Evolutionary conservation across 2,797 vertebrate genomes (phyloP), one percentile per base, ranked within the genome.

Genomic region (Urocyon cinereoargenteus): DNA sequence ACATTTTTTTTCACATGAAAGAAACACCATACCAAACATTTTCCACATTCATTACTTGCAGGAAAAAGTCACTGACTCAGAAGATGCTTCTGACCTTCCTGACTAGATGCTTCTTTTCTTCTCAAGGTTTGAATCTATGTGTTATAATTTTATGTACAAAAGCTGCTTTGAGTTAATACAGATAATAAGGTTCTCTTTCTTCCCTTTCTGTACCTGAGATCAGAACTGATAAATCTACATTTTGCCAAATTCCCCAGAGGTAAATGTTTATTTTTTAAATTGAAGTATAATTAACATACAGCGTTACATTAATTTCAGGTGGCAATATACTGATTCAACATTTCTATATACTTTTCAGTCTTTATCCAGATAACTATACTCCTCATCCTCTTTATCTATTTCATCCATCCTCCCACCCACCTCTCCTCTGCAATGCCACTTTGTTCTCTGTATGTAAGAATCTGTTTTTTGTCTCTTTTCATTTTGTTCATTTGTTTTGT

Each of bases 71-170:
- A 16, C 24, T 88, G 16, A 98, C 97, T 72, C 98, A 98, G 97
- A 99, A 99, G 85, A 99, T 98, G 57, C 99, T 99, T 77, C 99
- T 93, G 55, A 99, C 99, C n/a, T 99, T 99, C 93, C 99, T 98
- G 91, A 99, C 98, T n/a, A 99, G 98, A 96, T 99, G 99, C 75
- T 98, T 99, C 98, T 57, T 98, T 99, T 97, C 98, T 99, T 98
- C 98, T 99, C 97, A 99, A 97, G 0, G 99, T 99, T 96, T 99
- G 99, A 1, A 99, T 99, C 98, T 99, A 99, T 86, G 99, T 99
- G 95, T 99, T 99, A 96, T 99, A 98, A 85, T 99, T 99, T 95
- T 98, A 99, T 97, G 98, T 99, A 99, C 99, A 0, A 99, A 99
- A 19, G 99, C 98, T 0, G 99, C 99, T 98, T 90, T 98, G 98